Conservation (phyloP, 2,113 vertebrate genomes). For the Seriola rivoliana region DNA sequence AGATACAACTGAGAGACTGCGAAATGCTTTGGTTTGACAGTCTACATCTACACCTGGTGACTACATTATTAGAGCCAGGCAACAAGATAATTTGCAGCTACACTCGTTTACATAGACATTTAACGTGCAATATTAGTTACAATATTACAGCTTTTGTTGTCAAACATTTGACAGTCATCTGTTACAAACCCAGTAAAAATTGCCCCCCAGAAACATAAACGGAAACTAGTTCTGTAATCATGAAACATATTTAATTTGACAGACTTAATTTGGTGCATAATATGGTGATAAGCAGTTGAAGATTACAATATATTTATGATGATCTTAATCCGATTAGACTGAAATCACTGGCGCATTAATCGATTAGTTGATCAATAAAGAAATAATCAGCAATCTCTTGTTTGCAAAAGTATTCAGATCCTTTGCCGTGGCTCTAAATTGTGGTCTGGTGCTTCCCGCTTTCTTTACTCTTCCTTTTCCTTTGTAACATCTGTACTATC, state of each 20-base stretch:
- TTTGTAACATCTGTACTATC: constrained; percentile 22
- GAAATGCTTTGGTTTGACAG: constrained; percentile 52
- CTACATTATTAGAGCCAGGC: constrained; percentile 2
- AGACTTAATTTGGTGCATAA: constrained; percentile 5
- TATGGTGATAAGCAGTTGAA: not conserved
- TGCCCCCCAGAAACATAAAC: not conserved
- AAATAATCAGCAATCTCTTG: not conserved
- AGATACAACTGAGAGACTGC: constrained; percentile 46
- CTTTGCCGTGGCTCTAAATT: not conserved
- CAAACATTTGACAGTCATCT: not conserved
- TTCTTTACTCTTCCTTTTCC: too few species aligned
- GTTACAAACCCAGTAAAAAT: not conserved
- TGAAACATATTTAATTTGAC: not conserved
- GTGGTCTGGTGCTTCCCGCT: not conserved
- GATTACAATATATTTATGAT: not conserved
- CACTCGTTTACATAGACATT: not conserved
- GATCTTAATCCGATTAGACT: not conserved
- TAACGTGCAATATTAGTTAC: not conserved
- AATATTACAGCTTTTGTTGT: not conserved
- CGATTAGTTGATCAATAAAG: too few species aligned
- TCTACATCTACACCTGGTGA: constrained; percentile 22
- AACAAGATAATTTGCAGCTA: not conserved
- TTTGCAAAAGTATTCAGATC: not conserved
- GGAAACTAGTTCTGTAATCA: not conserved
- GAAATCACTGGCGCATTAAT: not conserved